Evolutionary conservation across 2,888 invertebrate genomes (phyloP).

Genomic region (Andrena chrysosceles): DNA sequence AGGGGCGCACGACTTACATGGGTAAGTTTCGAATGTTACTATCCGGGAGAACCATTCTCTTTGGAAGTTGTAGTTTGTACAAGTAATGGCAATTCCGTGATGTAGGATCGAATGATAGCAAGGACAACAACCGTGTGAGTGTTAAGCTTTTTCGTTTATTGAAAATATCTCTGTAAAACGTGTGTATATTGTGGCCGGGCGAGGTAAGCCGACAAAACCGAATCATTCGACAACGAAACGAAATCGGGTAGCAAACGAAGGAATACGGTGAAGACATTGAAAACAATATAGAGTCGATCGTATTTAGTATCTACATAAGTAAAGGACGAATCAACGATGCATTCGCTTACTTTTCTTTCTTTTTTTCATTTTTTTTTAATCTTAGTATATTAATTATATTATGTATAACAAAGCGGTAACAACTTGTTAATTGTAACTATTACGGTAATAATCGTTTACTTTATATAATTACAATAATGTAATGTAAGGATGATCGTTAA

Average conservation of each 20-base stretch:
- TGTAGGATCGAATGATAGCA: constrained; percentile 56
- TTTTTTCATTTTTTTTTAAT: constrained; percentile 74
- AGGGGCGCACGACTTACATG: too few relatives aligned
- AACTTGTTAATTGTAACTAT: constrained; percentile 84
- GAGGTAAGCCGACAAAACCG: constrained; percentile 81
- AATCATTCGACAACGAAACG: constrained; percentile 77
- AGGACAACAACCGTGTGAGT: constrained; percentile 76
- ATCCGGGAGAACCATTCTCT: background rate
- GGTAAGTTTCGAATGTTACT: too few relatives aligned
- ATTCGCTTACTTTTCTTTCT: constrained; percentile 76
- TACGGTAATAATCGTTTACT: constrained; percentile 83
- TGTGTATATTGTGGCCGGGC: constrained; percentile 81
- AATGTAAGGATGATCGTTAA: constrained; percentile 83
- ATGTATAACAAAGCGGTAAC: constrained; percentile 85
- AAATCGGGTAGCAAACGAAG: constrained; percentile 77
- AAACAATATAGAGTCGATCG: constrained; percentile 78
- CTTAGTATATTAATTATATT: constrained; percentile 84
- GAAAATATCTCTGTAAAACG: constrained; percentile 83
- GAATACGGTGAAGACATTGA: constrained; percentile 79
- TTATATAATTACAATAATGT: constrained; percentile 84
- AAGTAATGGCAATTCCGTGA: background rate
- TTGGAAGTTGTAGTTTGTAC: background rate
- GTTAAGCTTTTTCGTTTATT: constrained; percentile 83
- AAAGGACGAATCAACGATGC: constrained; percentile 83
- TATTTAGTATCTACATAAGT: constrained; percentile 78